These are phyloP conservation scores for Troglohyphantes excavatus DNA, from an alignment of 2,888 invertebrate species.

Conservation along the genomic window DNA sequence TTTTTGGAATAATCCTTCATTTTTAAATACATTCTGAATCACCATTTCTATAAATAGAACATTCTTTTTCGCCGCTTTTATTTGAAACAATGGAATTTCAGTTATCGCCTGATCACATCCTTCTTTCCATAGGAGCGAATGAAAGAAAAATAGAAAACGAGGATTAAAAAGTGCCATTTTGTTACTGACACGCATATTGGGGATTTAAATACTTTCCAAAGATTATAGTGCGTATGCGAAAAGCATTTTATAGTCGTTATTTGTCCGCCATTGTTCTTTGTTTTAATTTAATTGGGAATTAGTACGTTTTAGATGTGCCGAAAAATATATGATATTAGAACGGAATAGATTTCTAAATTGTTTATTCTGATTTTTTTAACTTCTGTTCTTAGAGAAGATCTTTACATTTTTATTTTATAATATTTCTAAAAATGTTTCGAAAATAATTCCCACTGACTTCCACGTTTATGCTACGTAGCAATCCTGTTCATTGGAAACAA, in stretches of 20 bases:
- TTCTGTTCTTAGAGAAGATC: too few relatives aligned
- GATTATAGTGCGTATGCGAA: neutral
- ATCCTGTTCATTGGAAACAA: too few relatives aligned
- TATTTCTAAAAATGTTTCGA: too few relatives aligned
- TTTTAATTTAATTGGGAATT: constrained; percentile 54
- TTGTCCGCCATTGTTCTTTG: constrained; percentile 60
- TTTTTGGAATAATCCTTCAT: too few relatives aligned
- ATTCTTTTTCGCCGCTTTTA: neutral
- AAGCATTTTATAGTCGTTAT: neutral
- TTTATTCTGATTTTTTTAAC: too few relatives aligned
- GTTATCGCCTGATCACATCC: neutral
- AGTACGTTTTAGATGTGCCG: neutral
- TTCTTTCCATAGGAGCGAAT: neutral
- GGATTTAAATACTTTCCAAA: neutral
- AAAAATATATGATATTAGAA: neutral
- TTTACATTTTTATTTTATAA: too few relatives aligned
- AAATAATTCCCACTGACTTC: too few relatives aligned
- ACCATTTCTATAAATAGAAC: neutral
- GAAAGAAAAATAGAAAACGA: neutral
- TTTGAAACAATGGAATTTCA: neutral
- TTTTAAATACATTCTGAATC: neutral
- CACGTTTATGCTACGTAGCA: too few relatives aligned
- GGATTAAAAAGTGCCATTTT: neutral
- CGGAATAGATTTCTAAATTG: too few relatives aligned
- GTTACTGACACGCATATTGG: neutral